Percentiles rank a stretch among this genome's conserved stretches.
Conservation (phyloP, 2,888 invertebrate species). For the Mermis nigrescens region DNA sequence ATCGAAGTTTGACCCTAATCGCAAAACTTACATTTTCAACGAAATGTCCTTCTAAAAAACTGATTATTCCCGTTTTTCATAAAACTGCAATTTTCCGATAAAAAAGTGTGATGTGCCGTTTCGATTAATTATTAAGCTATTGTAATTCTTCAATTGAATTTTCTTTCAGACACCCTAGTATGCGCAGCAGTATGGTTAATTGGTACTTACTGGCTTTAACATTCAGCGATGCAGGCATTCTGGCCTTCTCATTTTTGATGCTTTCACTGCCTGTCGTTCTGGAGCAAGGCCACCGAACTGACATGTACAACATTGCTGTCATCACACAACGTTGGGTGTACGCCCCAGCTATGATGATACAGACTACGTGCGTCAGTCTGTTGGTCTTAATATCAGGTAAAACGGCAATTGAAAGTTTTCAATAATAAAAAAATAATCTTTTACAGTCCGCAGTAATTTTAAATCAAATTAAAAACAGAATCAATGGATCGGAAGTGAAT, state of each 20-base stretch:
- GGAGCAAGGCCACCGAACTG: not conserved
- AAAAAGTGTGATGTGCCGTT: too few species aligned
- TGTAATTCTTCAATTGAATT: not conserved
- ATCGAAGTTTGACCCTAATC: too few species aligned
- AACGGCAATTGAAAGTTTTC: too few species aligned
- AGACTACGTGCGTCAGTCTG: not conserved
- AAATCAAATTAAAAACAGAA: too few species aligned
- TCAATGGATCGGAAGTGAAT: too few species aligned
- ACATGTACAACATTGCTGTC: not conserved
- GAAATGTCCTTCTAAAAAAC: too few species aligned
- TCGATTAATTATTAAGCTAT: too few species aligned
- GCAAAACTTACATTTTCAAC: too few species aligned
- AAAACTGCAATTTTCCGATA: too few species aligned
- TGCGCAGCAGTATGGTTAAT: constrained; percentile 8
- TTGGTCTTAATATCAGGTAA: not conserved
- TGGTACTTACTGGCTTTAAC: constrained; percentile 8
- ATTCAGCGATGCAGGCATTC: not conserved
- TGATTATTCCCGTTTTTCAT: too few species aligned
- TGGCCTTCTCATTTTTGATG: constrained; percentile 2
- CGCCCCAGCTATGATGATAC: not conserved
- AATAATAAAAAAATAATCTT: too few species aligned
- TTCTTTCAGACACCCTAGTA: not conserved
- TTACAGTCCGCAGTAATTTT: too few species aligned
- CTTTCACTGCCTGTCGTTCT: constrained; percentile 1
- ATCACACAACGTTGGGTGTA: not conserved